Percentiles rank a stretch among this genome's conserved stretches.
Conservation (phyloP, 2,113 vertebrate genomes). For the Xiphophorus hellerii region DNA sequence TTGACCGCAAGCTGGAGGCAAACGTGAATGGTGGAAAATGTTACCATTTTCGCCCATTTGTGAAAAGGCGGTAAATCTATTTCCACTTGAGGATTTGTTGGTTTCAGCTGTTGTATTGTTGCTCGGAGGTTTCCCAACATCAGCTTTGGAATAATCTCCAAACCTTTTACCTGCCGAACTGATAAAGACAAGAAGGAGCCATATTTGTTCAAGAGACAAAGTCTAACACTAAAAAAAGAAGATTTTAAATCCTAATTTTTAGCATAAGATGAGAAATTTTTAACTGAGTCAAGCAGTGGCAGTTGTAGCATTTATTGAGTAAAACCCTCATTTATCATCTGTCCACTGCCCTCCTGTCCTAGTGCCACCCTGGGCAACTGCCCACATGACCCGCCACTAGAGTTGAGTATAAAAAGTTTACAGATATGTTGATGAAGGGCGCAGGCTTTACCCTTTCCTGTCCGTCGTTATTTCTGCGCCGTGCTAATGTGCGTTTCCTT, state of each 20-base stretch:
- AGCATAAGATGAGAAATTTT: too few relatives aligned
- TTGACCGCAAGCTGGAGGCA: not conserved
- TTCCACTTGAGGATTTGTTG: not conserved
- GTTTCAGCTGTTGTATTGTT: not conserved
- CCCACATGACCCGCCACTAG: too few relatives aligned
- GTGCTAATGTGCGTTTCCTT: slow-evolving; percentile 1
- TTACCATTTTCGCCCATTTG: too few relatives aligned
- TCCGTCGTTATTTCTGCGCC: not conserved
- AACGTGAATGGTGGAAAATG: not conserved
- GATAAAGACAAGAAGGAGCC: not conserved
- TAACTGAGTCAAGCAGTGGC: too few relatives aligned
- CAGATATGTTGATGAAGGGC: not conserved
- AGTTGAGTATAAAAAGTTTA: not conserved
- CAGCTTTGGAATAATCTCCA: not conserved
- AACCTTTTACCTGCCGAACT: not conserved
- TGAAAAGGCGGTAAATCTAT: too few relatives aligned
- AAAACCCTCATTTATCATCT: too few relatives aligned
- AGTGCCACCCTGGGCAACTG: too few relatives aligned
- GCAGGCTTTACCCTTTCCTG: too few relatives aligned
- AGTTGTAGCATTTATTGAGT: too few relatives aligned
- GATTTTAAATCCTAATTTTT: too few relatives aligned
- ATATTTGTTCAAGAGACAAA: not conserved
- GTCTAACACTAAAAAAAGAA: too few relatives aligned
- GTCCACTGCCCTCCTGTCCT: too few relatives aligned
- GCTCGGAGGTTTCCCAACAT: not conserved